Percentiles rank a stretch among this genome's conserved stretches.
Evolutionary conservation across 37 sponge, comb jelly and placozoan genomes (phyloP).

Genomic region (Lycopodina hypogea): DNA sequence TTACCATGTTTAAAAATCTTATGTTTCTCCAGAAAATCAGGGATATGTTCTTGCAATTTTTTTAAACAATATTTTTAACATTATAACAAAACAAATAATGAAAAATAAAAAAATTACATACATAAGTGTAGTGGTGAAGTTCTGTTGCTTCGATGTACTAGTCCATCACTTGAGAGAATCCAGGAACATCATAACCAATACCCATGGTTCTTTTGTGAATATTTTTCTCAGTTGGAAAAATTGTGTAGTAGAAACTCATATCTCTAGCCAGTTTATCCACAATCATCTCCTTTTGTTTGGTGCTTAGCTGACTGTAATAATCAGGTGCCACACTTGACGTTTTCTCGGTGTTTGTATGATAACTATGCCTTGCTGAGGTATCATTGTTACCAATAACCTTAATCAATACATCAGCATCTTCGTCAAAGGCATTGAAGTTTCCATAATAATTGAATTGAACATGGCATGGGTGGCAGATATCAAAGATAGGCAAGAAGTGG

Average conservation of each 20-base stretch:
- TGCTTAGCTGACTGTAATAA: neutral
- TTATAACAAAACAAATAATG: no score
- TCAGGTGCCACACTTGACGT: neutral
- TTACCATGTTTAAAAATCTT: no score
- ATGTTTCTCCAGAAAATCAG: no score
- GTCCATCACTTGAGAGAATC: no score
- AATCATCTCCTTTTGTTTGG: neutral
- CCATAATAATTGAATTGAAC: slow-evolving; percentile 49
- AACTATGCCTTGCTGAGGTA: neutral
- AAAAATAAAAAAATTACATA: no score
- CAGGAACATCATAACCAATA: neutral
- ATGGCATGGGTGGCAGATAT: no score
- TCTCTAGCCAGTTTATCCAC: neutral
- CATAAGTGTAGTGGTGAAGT: no score
- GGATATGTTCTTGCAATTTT: no score
- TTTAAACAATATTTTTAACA: no score
- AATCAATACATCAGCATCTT: no score
- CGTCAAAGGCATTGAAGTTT: slow-evolving; percentile 21
- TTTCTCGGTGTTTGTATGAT: neutral
- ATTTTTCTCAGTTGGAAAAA: slow-evolving; percentile 11
- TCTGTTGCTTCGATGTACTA: no score
- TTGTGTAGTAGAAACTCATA: slow-evolving; percentile 7
- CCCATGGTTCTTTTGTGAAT: slow-evolving; percentile 13
- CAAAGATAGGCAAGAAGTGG: slow-evolving; percentile 5
- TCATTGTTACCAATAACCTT: neutral